Conservation (phyloP, 2,113 vertebrate species). For the Beaufortia kweichowensis region DNA sequence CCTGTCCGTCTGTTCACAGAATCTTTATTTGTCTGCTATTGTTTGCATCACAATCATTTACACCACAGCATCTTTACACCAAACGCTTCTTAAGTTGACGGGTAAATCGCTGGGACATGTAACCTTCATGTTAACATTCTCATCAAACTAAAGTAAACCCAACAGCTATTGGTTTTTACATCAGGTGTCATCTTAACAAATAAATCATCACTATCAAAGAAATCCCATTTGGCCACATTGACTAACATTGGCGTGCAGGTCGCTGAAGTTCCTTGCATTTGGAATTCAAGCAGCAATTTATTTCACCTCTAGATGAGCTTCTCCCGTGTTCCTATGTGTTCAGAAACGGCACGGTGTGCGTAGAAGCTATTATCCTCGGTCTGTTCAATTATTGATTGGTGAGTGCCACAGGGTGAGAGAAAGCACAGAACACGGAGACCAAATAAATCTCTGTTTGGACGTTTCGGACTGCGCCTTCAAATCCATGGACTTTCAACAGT, state of each 20-base stretch:
- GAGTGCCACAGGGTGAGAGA: conserved; percentile 62
- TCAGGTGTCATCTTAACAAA: no score
- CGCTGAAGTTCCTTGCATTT: conserved; percentile 50
- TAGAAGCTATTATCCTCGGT: conserved; percentile 66
- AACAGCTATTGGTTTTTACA: no score
- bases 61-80: conserved; percentile 26
- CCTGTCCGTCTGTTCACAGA: conserved; percentile 36
- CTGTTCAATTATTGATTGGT: conserved; percentile 71
- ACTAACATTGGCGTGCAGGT: neutral
- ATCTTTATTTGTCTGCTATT: conserved; percentile 49
- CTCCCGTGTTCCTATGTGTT: conserved; percentile 48
- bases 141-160: no score
- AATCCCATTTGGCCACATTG: no score
- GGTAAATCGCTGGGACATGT: no score
- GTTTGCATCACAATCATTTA: conserved; percentile 44
- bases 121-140: no score
- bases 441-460: conserved; percentile 67
- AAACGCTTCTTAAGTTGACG: no score
- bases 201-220: no score
- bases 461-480: conserved; percentile 57
- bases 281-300: conserved; percentile 59
- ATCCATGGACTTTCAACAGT: conserved; percentile 35
- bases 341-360: conserved; percentile 50
- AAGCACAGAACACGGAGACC: conserved; percentile 54
- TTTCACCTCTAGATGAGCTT: conserved; percentile 66